Conservation (phyloP, 2,113 vertebrate genomes). For the Ophthalmolycus amberensis region DNA sequence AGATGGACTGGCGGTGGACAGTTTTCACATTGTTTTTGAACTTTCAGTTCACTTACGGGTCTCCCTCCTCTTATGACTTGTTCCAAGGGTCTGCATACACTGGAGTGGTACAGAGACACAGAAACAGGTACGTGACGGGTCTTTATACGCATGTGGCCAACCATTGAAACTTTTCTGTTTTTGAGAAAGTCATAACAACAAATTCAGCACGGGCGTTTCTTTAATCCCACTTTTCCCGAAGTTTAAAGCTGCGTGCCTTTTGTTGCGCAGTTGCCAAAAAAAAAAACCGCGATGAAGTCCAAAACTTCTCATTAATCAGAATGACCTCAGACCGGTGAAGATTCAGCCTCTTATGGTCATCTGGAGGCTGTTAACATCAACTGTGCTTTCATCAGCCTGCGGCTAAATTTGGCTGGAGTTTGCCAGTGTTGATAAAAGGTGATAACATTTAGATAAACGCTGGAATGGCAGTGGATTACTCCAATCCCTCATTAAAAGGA, state of each 20-base stretch:
- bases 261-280: slow-evolving; percentile 21
- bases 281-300: not conserved
- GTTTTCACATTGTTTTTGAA: slow-evolving; percentile 74
- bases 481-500: not conserved
- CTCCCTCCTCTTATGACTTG: slow-evolving; percentile 74
- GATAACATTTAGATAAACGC: slow-evolving; percentile 64
- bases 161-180: not conserved
- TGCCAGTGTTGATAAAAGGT: slow-evolving; percentile 29
- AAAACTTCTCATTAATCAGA: slow-evolving; percentile 8
- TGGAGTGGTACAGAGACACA: slow-evolving; percentile 75
- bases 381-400: slow-evolving; percentile 39
- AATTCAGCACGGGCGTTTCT: not conserved
- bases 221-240: not conserved
- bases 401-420: slow-evolving; percentile 51
- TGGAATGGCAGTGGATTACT: slow-evolving; percentile 53
- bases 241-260: slow-evolving; percentile 8
- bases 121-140: slow-evolving; percentile 77
- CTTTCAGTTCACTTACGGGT: slow-evolving; percentile 62
- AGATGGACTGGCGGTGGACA: slow-evolving; percentile 60
- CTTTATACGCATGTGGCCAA: not conserved
- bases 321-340: not conserved
- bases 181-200: not conserved
- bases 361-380: not conserved
- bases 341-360: slow-evolving; percentile 52
- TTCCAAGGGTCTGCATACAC: slow-evolving; percentile 73